Conservation (phyloP, 2,888 invertebrate genomes). For the Asteroscopus sphinx region DNA sequence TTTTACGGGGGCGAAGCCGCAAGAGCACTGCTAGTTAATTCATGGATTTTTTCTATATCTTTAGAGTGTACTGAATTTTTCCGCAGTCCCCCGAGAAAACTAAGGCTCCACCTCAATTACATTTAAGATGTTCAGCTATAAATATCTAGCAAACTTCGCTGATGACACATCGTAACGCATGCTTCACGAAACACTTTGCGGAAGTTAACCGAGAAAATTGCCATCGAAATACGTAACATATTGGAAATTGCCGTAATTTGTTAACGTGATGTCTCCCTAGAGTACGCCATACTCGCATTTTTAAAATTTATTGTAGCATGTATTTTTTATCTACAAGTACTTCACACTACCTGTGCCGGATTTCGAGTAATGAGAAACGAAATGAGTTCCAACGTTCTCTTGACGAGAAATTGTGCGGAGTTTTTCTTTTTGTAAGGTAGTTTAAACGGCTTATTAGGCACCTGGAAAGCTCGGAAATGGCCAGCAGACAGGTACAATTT, state of each 20-base stretch:
- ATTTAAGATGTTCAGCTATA: constrained; percentile 10
- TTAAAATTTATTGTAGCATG: constrained; percentile 64
- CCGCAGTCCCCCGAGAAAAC: constrained; percentile 2
- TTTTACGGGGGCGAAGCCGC: no score
- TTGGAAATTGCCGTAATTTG: constrained; percentile 79
- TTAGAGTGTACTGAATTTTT: constrained; percentile 20
- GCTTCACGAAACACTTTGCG: constrained; percentile 24
- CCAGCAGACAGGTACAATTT: constrained; percentile 43
- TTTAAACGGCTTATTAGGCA: constrained; percentile 51
- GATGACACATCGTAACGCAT: constrained; percentile 36
- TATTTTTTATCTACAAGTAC: constrained; percentile 63
- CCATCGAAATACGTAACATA: constrained; percentile 75
- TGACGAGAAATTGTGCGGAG: constrained; percentile 48
- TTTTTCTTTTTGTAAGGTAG: constrained; percentile 33
- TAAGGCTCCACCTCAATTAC: constrained; percentile 1
- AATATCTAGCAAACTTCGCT: constrained; percentile 20
- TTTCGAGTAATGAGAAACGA: constrained; percentile 61
- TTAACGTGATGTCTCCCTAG: constrained; percentile 75
- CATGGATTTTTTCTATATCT: no score
- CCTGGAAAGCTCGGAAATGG: constrained; percentile 38
- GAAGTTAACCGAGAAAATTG: constrained; percentile 64
- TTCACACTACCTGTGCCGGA: constrained; percentile 54
- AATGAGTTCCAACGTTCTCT: constrained; percentile 55
- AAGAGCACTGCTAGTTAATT: no score
- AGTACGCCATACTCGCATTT: constrained; percentile 55